Evolutionary conservation across 2,797 vertebrate genomes (phyloP).

Genomic region (Melopsittacus undulatus): DNA sequence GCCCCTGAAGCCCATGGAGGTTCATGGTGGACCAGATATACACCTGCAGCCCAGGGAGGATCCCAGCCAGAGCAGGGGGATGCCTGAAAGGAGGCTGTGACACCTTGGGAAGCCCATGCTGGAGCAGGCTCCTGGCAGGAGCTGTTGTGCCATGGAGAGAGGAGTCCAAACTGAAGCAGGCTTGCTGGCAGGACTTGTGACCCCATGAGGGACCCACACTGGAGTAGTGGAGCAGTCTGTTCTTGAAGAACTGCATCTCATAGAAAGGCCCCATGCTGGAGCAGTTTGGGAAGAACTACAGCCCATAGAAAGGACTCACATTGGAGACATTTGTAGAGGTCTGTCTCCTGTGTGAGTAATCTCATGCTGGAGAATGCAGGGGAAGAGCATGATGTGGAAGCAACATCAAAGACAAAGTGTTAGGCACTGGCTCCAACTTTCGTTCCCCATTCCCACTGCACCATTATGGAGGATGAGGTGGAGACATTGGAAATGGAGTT

Average conservation of each 20-base stretch:
- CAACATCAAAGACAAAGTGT: background rate
- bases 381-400: too few species aligned
- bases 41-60: accelerated
- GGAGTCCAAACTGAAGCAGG: background rate
- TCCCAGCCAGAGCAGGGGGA: accelerated
- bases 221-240: background rate
- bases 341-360: accelerated
- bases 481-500: background rate
- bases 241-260: background rate
- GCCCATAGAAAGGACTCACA: accelerated
- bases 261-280: accelerated
- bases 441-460: accelerated
- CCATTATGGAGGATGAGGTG: background rate
- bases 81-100: background rate
- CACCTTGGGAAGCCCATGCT: accelerated
- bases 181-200: background rate
- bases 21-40: too few species aligned
- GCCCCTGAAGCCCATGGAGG: too few species aligned
- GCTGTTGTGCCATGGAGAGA: background rate
- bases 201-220: accelerated
- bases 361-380: background rate
- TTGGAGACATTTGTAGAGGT: background rate
- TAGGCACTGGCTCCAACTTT: accelerated
- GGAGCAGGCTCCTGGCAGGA: background rate
- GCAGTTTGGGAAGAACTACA: background rate